Conservation (phyloP, 92 coral and sea anemone genomes). For the Galaxea fascicularis region DNA sequence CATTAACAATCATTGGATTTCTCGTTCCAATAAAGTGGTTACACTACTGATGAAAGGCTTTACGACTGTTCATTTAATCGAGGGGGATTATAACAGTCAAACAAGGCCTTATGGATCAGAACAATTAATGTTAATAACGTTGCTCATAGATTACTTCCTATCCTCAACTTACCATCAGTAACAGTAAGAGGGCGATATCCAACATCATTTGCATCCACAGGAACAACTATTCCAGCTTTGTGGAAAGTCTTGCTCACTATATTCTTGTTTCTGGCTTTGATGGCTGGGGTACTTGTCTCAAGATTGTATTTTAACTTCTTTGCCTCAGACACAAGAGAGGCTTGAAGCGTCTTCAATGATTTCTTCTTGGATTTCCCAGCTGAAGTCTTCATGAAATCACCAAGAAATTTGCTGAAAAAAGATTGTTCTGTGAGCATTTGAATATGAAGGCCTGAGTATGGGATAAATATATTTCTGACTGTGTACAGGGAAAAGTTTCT, state of each 20-base stretch:
- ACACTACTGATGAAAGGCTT: too few relatives aligned
- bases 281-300: conserved; percentile 68
- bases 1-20: too few relatives aligned
- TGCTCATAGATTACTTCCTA: too few relatives aligned
- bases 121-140: too few relatives aligned
- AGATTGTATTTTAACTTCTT: conserved; percentile 68
- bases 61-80: too few relatives aligned
- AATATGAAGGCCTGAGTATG: not conserved
- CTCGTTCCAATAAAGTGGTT: too few relatives aligned
- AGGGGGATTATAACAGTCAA: too few relatives aligned
- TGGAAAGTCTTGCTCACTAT: conserved; percentile 91
- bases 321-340: conserved; percentile 70
- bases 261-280: conserved; percentile 90
- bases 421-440: too few relatives aligned
- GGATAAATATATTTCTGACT: not conserved
- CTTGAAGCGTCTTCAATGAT: conserved; percentile 74
- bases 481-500: too few relatives aligned
- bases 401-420: conserved; percentile 55
- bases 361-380: conserved; percentile 72
- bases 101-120: too few relatives aligned
- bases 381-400: conserved; percentile 72
- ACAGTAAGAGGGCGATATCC: conserved; percentile 94
- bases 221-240: conserved; percentile 97
- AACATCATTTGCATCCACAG: conserved; percentile 89
- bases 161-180: conserved; percentile 81